Evolutionary conservation across 2,797 vertebrate genomes (phyloP).

Genomic region (Diglossa cyanea): DNA sequence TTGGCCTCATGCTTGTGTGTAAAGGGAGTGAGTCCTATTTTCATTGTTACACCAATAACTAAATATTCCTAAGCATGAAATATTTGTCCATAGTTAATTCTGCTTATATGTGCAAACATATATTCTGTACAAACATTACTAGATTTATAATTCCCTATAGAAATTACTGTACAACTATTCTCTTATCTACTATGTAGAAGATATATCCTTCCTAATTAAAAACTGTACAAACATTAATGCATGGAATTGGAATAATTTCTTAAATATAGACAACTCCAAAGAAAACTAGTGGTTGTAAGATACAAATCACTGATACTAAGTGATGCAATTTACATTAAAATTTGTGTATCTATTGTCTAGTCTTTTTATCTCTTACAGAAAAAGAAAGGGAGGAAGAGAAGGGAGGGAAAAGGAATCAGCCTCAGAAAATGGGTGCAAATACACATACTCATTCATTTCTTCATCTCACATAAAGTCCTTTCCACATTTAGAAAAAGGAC

Average conservation of each 20-base stretch:
- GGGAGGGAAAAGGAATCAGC: not conserved
- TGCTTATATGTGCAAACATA: not conserved
- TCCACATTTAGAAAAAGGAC: not conserved
- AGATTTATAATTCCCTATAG: not conserved
- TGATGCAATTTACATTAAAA: not conserved
- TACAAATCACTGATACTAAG: not conserved
- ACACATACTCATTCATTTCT: not conserved
- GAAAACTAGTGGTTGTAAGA: not conserved
- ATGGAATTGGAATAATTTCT: not conserved
- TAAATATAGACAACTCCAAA: not conserved
- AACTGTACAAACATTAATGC: not conserved
- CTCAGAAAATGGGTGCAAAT: not conserved
- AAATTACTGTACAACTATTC: not conserved
- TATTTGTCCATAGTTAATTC: not conserved
- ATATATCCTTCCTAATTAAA: not conserved
- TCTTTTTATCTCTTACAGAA: not conserved
- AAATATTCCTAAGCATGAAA: not conserved
- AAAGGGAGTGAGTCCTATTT: not conserved
- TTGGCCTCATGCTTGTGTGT: not conserved
- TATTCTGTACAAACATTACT: not conserved
- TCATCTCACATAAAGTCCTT: not conserved
- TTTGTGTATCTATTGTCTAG: not conserved
- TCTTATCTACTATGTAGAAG: not conserved
- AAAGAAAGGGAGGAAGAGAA: not conserved
- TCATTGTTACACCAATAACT: not conserved